These are phyloP conservation scores for Pseudoatta argentina DNA, from an alignment of 1,140 invertebrate species.

Conservation along the genomic window DNA sequence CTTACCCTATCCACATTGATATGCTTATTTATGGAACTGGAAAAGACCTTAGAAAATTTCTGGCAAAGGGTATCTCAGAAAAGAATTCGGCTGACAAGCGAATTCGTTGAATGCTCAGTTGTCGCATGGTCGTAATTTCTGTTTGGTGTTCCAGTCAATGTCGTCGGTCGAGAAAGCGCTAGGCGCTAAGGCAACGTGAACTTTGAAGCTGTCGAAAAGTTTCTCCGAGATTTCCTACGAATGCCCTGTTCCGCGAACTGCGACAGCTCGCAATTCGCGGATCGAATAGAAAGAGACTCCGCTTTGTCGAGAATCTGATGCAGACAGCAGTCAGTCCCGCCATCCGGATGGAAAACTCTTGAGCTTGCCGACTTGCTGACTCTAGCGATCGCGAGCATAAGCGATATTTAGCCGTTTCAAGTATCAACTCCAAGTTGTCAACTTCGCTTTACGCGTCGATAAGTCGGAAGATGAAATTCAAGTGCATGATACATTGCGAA, in stretches of 20 bases:
- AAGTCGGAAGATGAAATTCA: constrained; percentile 26
- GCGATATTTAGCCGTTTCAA: constrained; percentile 42
- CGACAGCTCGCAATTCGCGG: constrained; percentile 49
- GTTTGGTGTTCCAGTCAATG: constrained; percentile 71
- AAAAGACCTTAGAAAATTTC: constrained; percentile 41
- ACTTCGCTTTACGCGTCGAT: constrained; percentile 16
- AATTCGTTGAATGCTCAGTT: constrained; percentile 49
- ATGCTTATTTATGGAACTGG: not conserved
- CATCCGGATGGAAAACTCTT: constrained; percentile 43
- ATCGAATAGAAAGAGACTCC: constrained; percentile 61
- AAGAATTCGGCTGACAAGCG: constrained; percentile 56
- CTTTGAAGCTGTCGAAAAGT: constrained; percentile 72
- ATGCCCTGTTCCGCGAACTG: constrained; percentile 62
- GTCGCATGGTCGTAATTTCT: constrained; percentile 66
- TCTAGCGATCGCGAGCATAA: constrained; percentile 38
- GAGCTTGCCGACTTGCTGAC: constrained; percentile 45
- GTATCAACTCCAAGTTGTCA: constrained; percentile 32
- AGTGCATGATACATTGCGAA: not conserved
- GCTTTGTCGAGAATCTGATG: constrained; percentile 57
- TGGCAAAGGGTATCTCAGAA: constrained; percentile 9
- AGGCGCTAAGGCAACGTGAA: constrained; percentile 57
- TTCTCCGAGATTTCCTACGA: constrained; percentile 64
- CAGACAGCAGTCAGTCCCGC: constrained; percentile 54
- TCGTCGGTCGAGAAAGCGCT: constrained; percentile 60
- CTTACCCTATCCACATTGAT: not conserved